These are phyloP conservation scores for Rhaphigaster nebulosa DNA, from an alignment of 2,888 invertebrate genomes.

Conservation along the genomic window DNA sequence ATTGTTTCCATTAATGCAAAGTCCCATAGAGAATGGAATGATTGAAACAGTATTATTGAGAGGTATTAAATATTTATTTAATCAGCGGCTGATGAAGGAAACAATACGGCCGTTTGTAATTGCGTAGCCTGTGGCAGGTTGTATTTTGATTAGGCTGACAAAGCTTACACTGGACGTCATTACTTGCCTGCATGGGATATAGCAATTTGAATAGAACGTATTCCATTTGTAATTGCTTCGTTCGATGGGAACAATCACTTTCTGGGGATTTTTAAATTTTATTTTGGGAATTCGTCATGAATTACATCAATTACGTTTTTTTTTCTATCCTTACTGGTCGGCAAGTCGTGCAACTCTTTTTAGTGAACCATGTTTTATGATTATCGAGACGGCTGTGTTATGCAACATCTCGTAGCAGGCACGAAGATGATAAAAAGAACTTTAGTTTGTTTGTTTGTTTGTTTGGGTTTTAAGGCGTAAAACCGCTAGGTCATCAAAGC, in stretches of 20 bases:
- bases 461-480: too few relatives aligned
- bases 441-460: too few relatives aligned
- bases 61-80: neutral
- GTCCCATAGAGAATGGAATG: neutral
- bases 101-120: neutral
- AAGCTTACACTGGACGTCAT: neutral
- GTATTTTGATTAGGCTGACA: neutral
- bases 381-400: too few relatives aligned
- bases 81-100: neutral
- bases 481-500: too few relatives aligned
- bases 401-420: too few relatives aligned
- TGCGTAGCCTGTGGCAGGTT: neutral
- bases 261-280: too few relatives aligned
- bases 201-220: neutral
- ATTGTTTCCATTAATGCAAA: neutral
- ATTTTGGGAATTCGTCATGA: too few relatives aligned
- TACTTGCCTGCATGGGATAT: neutral
- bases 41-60: neutral
- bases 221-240: neutral
- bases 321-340: too few relatives aligned
- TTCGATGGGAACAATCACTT: neutral
- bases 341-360: too few relatives aligned
- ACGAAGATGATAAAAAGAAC: too few relatives aligned
- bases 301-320: too few relatives aligned
- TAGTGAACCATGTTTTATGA: too few relatives aligned